Base-by-base conservation (phyloP, 2,888 invertebrate species). In the Troilus luridus region DNA sequence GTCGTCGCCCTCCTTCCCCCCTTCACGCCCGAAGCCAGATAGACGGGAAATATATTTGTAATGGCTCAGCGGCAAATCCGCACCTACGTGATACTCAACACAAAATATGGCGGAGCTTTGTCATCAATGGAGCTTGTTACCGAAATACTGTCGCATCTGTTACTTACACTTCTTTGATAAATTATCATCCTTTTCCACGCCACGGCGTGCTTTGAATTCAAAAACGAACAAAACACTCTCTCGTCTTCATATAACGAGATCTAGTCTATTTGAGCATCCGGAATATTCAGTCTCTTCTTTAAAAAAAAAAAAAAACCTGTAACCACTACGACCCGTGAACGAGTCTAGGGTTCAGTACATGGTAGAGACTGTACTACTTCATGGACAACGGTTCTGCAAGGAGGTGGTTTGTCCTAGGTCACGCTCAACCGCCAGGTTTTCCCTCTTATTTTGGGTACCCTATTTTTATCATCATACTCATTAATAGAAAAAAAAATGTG, bases 51-150 rank as follows among this genome's bases (percentile, higher is more conserved):
- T 77, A 41, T 77, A 77, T 77, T 77, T 27, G 41, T 77, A 77
- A 77, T 77, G 24, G 59, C 59, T 59, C 12, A 59, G 59, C 59
- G 59, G 72, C 24, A 77, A 77, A 41, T 41, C 27, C 72, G 72
- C 72, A 77, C 41, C 72, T 77, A 77, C 72, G 72, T 77, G 72
- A 77, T 77, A 77, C 72, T 77, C 72, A 19, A 41, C 72, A 6
- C 0, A 77, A 77, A 77, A 77, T 77, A 77, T 77, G 72, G 24
- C 24, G 17, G 8, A 27, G 72, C 72, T 77, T 77, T 77, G 72
- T 77, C 72, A 77, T 21, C 27, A 41, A 77, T 77, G 72, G 72
- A 77, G 72, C 72, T 77, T 77, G 72, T 77, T 41, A 77, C 72
- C 41, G 72, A 77, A 77, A 77, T 77, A 77, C 41, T 7, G 17